These are phyloP conservation scores for Heliconius hortense DNA, from an alignment of 2,888 invertebrate species.

Conservation along the genomic window DNA sequence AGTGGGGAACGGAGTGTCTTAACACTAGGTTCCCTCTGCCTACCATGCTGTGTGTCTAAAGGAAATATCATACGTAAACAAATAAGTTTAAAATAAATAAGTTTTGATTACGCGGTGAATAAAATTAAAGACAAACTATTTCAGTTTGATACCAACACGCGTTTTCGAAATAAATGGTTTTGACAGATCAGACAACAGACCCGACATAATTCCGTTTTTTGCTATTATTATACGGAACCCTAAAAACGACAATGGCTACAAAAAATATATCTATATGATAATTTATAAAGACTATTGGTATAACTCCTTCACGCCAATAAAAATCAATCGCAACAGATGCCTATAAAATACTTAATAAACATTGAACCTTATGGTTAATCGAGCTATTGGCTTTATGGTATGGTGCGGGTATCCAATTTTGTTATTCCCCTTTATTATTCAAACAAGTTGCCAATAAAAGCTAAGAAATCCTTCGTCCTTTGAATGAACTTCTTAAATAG, in stretches of 20 bases:
- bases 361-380: constrained; percentile 23
- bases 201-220: too few relatives aligned
- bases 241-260: background rate
- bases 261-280: background rate
- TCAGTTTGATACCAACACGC: too few relatives aligned
- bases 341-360: constrained; percentile 17
- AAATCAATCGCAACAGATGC: constrained; percentile 9
- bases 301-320: constrained; percentile 10
- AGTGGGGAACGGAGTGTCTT: too few relatives aligned
- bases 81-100: too few relatives aligned
- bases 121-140: too few relatives aligned
- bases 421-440: constrained; percentile 26
- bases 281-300: background rate
- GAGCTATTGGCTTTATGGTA: constrained; percentile 18
- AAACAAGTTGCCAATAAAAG: constrained; percentile 34
- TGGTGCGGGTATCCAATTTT: constrained; percentile 2
- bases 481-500: constrained; percentile 34
- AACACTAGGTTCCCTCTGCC: too few relatives aligned
- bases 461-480: constrained; percentile 27
- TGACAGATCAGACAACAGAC: too few relatives aligned
- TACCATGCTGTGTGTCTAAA: too few relatives aligned
- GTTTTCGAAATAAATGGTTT: too few relatives aligned
- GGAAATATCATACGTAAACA: too few relatives aligned
- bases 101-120: too few relatives aligned
- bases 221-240: too few relatives aligned